Percentiles rank a stretch among this genome's conserved stretches.
Conservation (phyloP, 2,888 invertebrate species). For the Agelastica alni region DNA sequence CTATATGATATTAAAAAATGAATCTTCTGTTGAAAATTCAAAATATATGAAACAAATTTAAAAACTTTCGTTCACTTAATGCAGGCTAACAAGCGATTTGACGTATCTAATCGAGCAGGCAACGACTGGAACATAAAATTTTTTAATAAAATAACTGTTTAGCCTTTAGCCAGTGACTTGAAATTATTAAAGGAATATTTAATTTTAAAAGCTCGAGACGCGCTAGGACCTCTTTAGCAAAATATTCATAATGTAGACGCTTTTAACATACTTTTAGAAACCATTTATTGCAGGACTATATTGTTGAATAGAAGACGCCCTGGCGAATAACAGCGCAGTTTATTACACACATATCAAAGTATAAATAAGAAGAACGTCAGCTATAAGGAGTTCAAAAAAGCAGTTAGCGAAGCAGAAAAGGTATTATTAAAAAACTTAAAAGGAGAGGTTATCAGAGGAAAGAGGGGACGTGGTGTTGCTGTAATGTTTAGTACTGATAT, state of each 20-base stretch:
- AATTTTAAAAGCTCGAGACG: background rate
- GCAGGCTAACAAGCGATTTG: conserved; percentile 31
- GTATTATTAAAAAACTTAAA: background rate
- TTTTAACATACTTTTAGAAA: background rate
- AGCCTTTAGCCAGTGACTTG: background rate
- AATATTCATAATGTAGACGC: background rate
- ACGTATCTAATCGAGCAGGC: conserved; percentile 17
- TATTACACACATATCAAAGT: background rate
- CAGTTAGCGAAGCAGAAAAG: background rate
- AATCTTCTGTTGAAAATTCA: conserved; percentile 6
- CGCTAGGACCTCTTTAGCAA: background rate
- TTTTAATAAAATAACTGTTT: background rate
- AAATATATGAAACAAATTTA: conserved; percentile 29
- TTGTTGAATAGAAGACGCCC: conserved; percentile 15
- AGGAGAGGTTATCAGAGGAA: background rate
- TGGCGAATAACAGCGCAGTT: conserved; percentile 4
- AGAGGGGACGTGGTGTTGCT: background rate
- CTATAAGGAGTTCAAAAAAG: background rate
- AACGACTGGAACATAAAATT: background rate
- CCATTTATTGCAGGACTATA: background rate
- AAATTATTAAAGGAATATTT: background rate
- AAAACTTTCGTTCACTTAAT: conserved; percentile 29
- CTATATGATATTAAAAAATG: background rate
- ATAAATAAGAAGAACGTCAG: background rate
- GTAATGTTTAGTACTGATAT: background rate